These are phyloP conservation scores for Alces alces DNA, from an alignment of 2,113 vertebrate species.

Conservation along the genomic window DNA sequence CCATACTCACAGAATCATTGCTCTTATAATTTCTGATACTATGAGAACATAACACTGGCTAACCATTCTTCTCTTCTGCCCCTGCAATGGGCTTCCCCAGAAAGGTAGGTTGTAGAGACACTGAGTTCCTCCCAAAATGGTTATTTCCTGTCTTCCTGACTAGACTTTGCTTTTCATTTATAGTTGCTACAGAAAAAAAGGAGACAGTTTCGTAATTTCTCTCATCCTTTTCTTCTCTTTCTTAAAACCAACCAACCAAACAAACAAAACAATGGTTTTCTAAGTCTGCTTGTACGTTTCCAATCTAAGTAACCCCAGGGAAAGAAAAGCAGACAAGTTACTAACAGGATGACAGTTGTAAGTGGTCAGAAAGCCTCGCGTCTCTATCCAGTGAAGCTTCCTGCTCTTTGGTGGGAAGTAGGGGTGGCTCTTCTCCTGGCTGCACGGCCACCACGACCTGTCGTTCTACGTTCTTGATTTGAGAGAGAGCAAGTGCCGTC, in stretches of 20 bases:
- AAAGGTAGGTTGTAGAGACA: neutral
- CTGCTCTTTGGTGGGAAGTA: neutral
- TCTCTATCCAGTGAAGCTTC: neutral
- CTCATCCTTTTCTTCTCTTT: neutral
- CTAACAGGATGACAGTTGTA: too few relatives aligned
- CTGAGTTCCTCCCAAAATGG: neutral
- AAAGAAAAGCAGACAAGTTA: neutral
- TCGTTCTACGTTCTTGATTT: neutral
- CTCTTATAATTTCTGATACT: neutral
- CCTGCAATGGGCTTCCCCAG: neutral
- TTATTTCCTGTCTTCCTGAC: neutral
- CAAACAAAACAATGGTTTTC: neutral
- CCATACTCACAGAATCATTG: neutral
- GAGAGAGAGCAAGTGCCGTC: neutral
- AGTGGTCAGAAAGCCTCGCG: neutral
- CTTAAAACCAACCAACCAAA: neutral
- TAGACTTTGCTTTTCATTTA: neutral
- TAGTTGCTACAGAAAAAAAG: neutral
- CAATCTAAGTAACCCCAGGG: neutral
- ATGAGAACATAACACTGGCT: neutral
- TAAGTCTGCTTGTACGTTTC: neutral
- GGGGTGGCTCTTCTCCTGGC: neutral
- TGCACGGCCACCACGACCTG: rapidly evolving
- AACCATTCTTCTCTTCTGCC: neutral
- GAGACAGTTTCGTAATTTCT: neutral